Conservation (phyloP, 37 sponge, comb jelly and placozoan species). For the Agelas oroides region DNA sequence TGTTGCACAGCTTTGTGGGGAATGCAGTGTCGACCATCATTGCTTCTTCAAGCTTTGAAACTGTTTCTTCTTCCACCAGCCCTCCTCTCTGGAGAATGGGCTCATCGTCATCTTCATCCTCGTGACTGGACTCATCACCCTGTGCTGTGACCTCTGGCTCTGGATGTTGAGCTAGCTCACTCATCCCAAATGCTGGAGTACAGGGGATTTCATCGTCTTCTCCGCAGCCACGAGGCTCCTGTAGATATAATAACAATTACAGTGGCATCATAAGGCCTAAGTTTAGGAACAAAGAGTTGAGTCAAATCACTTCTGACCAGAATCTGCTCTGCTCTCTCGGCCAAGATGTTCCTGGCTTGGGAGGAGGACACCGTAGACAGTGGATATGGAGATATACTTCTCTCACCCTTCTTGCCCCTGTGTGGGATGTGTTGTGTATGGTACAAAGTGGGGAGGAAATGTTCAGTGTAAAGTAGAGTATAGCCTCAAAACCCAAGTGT, state of each 20-base stretch:
- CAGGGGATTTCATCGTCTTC: conserved; percentile 31
- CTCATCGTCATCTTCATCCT: too few species aligned
- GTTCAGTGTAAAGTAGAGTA: too few species aligned
- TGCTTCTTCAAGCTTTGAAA: not conserved
- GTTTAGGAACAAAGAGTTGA: too few species aligned
- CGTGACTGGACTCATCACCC: too few species aligned
- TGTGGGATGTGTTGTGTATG: too few species aligned
- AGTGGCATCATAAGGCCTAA: too few species aligned
- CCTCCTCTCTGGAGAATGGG: too few species aligned
- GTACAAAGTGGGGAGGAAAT: not conserved
- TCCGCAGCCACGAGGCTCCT: not conserved
- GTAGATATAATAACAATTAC: not conserved
- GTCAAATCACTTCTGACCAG: not conserved
- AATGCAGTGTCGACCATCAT: not conserved
- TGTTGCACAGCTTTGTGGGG: too few species aligned
- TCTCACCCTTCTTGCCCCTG: not conserved
- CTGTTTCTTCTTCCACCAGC: too few species aligned
- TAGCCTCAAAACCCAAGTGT: too few species aligned
- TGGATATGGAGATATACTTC: not conserved
- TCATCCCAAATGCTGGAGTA: conserved; percentile 28
- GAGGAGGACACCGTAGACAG: conserved; percentile 21
- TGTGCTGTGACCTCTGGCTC: too few species aligned
- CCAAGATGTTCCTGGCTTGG: conserved; percentile 22
- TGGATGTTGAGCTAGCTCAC: conserved; percentile 12
- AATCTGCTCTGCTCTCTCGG: conserved; percentile 43